phyloP scores from a whole-genome alignment of 2,888 invertebrate genomes.

The Hydraecia micacea region DNA sequence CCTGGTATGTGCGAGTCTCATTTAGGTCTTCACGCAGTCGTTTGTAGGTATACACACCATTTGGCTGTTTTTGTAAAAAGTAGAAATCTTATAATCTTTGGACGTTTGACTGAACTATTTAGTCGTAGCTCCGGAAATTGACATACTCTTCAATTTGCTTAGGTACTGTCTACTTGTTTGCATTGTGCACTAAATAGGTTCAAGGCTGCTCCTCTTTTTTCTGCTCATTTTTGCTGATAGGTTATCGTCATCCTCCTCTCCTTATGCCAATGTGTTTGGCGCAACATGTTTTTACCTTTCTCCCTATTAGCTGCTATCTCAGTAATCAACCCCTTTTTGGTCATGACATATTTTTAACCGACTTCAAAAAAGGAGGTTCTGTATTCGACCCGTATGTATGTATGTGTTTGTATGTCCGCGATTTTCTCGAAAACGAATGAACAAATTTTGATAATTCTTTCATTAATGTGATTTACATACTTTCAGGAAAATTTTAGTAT shows the following conservation, averaged over 20 bases:
- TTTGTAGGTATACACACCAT: neutral
- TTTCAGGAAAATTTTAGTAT: too few relatives aligned
- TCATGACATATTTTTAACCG: neutral
- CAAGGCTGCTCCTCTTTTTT: neutral
- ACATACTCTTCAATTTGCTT: neutral
- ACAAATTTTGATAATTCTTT: too few relatives aligned
- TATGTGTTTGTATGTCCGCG: too few relatives aligned
- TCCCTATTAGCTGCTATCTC: neutral
- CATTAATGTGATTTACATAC: too few relatives aligned
- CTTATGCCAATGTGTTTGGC: neutral
- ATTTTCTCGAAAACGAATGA: too few relatives aligned
- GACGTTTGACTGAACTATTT: neutral
- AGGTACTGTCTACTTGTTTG: neutral
- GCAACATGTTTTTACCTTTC: neutral
- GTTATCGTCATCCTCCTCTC: neutral
- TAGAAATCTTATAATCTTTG: neutral
- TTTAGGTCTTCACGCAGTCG: neutral
- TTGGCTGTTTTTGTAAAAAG: neutral
- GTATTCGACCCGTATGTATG: too few relatives aligned
- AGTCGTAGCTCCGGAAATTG: neutral
- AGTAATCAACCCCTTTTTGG: neutral
- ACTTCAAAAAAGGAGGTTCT: too few relatives aligned
- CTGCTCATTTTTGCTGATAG: neutral
- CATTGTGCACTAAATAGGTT: neutral
- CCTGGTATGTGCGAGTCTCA: neutral